These are phyloP conservation scores for Dasyprocta punctata DNA, from an alignment of 2,113 vertebrate genomes.

Conservation along the genomic window DNA sequence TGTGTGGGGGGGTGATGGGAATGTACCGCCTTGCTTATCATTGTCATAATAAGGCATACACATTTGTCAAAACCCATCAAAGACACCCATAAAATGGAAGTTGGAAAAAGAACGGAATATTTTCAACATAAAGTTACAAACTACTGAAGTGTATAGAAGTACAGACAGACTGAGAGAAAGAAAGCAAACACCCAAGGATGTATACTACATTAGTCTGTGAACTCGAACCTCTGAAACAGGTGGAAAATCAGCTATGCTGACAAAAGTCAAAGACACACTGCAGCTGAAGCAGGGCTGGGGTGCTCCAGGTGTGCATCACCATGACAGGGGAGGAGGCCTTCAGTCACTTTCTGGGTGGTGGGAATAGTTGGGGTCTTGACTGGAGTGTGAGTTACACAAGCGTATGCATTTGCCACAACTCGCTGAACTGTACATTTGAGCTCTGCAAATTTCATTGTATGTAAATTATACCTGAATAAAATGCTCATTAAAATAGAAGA, in stretches of 20 bases:
- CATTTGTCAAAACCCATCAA: background rate
- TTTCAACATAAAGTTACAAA: background rate
- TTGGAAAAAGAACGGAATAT: background rate
- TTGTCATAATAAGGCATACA: background rate
- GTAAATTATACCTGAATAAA: background rate
- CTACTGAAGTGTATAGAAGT: background rate
- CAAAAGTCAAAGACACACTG: background rate
- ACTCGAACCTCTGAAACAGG: background rate
- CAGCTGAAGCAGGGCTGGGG: background rate
- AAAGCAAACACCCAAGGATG: background rate
- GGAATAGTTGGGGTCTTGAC: background rate
- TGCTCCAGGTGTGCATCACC: background rate
- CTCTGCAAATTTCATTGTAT: background rate
- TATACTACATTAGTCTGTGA: background rate
- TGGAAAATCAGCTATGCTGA: background rate
- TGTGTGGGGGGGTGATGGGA: background rate
- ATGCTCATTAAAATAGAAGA: background rate
- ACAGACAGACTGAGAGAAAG: background rate
- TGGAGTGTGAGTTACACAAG: background rate
- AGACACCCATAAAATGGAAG: background rate
- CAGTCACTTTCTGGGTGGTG: background rate
- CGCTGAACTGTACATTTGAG: background rate
- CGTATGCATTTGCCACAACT: background rate
- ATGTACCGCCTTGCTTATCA: background rate
- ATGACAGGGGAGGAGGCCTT: background rate